Percentiles rank a stretch among this genome's conserved stretches.
These are phyloP conservation scores for Phorcus lineatus DNA, from an alignment of 2,888 invertebrate genomes.

Conservation along the genomic window DNA sequence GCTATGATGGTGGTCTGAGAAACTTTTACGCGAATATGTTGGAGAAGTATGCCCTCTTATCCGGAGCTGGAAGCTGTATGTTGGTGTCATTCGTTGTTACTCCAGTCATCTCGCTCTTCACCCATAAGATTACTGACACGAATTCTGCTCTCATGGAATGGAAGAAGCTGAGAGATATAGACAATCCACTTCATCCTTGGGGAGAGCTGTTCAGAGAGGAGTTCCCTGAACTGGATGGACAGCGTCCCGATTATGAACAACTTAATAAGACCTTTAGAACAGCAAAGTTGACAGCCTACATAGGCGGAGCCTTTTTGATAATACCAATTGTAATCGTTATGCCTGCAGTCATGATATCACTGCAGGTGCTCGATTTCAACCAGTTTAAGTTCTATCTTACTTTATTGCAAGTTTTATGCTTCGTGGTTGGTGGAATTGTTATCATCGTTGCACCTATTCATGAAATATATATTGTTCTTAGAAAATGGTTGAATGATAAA, in stretches of 20 bases:
- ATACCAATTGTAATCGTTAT: constrained; percentile 53
- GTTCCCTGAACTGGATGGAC: constrained; percentile 46
- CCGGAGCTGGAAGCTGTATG: constrained; percentile 60
- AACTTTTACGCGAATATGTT: constrained; percentile 57
- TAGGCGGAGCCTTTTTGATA: constrained; percentile 53
- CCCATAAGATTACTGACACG: constrained; percentile 46
- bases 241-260: constrained; percentile 47
- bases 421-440: constrained; percentile 55
- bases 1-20: constrained; percentile 54
- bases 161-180: constrained; percentile 59
- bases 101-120: constrained; percentile 61
- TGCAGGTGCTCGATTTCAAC: constrained; percentile 50
- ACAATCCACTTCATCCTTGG: constrained; percentile 66
- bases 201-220: constrained; percentile 55
- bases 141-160: constrained; percentile 53
- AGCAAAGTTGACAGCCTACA: constrained; percentile 57
- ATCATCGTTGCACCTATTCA: constrained; percentile 57
- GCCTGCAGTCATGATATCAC: constrained; percentile 57
- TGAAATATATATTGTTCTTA: constrained; percentile 52
- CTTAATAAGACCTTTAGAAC: constrained; percentile 53
- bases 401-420: constrained; percentile 52
- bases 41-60: constrained; percentile 57
- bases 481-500: constrained; percentile 42
- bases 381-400: constrained; percentile 58
- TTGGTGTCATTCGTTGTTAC: constrained; percentile 57